Base-by-base conservation (phyloP, 2,113 vertebrate genomes). In the Stigmatopora nigra region DNA sequence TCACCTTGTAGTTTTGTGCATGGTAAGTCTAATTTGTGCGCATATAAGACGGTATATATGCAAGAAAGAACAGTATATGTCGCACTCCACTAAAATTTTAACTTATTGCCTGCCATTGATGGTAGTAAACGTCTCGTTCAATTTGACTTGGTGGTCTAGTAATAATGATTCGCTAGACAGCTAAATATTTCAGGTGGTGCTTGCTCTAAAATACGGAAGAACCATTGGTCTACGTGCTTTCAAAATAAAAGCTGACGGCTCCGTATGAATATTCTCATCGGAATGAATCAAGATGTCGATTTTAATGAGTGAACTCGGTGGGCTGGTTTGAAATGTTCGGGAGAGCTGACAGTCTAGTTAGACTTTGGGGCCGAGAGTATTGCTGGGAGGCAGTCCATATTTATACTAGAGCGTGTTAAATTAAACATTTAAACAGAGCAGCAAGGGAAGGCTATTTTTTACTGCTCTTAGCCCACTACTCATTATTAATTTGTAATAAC, bases 401-500 rank as follows among this genome's bases (percentile, higher is more conserved):
- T 85, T 75, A 86, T 80, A 82, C 74, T 62, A 46, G 81, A 77
- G 78, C 69, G 68, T 82, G 79, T 82, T 82, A 72, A 87, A 90
- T 91, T 89, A 89, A 91, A 91, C 86, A 89, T 91, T 90, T 81
- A 88, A 87, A 85, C 84, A 77, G 47, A 71, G 75, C 86, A 84
- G 82, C 75, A 31, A 81, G 80, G 87, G 83, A 78, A 69, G 82
- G 82, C 89, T 86, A 88, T 90, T 90, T 90, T 90, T 88, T 88
- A 88, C 85, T 67, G 78, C 84, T 86, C 82, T 80, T 70, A 70
- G 83, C 80, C 81, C 84, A 87, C 86, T 78, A 84, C 79, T 88
- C 90, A 88, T 89, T 90, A 91, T 92, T 91, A 90, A 92, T 92
- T 90, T 88, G 87, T 90, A 89, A 91, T 90, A 90, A 91, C 89